phyloP scores from a whole-genome alignment of 2,113 vertebrate species.

The Dolichotis patagonum region DNA sequence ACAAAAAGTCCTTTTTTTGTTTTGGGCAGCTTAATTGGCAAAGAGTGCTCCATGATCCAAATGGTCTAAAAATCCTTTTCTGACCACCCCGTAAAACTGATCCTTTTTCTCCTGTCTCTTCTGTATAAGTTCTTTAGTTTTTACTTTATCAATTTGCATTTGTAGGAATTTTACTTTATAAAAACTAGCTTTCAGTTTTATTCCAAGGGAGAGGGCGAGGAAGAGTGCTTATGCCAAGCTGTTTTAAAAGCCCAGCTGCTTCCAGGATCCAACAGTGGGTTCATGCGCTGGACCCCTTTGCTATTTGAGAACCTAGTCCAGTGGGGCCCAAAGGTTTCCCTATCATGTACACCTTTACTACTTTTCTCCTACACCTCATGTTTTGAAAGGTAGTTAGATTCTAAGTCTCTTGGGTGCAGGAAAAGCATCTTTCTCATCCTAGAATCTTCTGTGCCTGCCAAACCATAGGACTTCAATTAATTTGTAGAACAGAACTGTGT shows the following conservation, averaged over 20 bases:
- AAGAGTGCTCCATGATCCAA: background rate
- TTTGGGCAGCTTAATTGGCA: constrained; percentile 9
- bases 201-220: background rate
- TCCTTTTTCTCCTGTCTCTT: background rate
- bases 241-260: background rate
- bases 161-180: constrained; percentile 46
- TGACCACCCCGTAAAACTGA: background rate
- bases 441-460: background rate
- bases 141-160: background rate
- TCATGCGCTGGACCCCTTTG: background rate
- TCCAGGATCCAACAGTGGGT: background rate
- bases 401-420: background rate
- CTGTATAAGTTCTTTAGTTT: background rate
- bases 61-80: background rate
- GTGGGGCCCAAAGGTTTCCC: background rate
- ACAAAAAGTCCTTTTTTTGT: too few relatives aligned
- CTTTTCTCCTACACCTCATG: background rate
- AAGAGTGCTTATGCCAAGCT: background rate
- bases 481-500: background rate
- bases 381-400: background rate
- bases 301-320: background rate
- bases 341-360: background rate
- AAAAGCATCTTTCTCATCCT: background rate
- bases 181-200: constrained; percentile 19
- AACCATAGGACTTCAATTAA: background rate